Base-by-base conservation (phyloP, 1,140 invertebrate species). In the Homarus americanus region DNA sequence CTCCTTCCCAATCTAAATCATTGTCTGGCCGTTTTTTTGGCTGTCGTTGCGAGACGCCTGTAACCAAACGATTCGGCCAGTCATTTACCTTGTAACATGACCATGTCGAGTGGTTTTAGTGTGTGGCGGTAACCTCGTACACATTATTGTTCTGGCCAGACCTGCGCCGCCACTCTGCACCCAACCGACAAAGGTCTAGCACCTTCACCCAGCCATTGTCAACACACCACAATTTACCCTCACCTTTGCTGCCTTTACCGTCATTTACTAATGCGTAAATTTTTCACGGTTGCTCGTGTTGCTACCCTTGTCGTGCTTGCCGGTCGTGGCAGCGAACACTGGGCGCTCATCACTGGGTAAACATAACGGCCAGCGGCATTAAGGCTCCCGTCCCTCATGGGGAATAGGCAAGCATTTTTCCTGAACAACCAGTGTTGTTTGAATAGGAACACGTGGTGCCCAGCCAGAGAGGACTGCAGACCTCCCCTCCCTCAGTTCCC, bases 21-120 rank as follows among this genome's bases (percentile, higher is more conserved):
- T 58, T 58, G 53, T 58, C 12, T 58, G 53, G 9, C 17, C 12
- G 53, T 15, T 58, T 58, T 58, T 58, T 58, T 12, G 53, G 53
- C 53, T 17, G 17, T 20, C 24, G 53, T 58, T 58, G 53, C 53
- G 53, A 58, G 53, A 58, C 17, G 17, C 53, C 53, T 4, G 53
- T 58, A 20, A 20, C 10, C 53, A 58, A 58, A 58, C 53, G 53
- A 58, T 58, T 58, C 53, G 17, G 53, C 53, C 53, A 58, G 53
- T 58, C 53, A 58, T 58, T 58, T 58, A 58, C 53, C 53, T 58
- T 58, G 53, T 58, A 58, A 58, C 53, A 58, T 58, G 53, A 58
- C 53, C 53, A 58, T 58, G 53, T 58, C 12, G 53, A 58, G 53
- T 20, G 17, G 53, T 58, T 58, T 17, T 3, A 58, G 24, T 58